A percentile compares a stretch with the other conserved stretches of the same genome.
Conservation (phyloP, 92 coral and sea anemone genomes). For the Heliopora coerulea region DNA sequence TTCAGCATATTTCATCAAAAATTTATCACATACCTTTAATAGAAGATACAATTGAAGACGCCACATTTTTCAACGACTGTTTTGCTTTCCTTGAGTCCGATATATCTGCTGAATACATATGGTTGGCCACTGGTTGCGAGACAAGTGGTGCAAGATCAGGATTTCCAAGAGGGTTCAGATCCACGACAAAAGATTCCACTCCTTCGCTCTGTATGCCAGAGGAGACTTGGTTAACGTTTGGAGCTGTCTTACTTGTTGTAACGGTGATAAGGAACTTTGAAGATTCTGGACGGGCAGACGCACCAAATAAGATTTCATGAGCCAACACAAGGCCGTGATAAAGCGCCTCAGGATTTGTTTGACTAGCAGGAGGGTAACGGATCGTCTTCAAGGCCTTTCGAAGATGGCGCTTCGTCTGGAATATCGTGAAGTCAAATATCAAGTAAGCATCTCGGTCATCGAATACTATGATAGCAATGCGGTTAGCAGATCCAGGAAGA, state of each 20-base stretch:
- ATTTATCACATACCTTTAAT: background rate
- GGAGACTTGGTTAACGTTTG: constrained; percentile 9
- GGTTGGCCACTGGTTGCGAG: background rate
- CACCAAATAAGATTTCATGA: constrained; percentile 37
- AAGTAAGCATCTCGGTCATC: constrained; percentile 28
- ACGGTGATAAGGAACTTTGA: constrained; percentile 22
- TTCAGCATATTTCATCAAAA: too few species aligned
- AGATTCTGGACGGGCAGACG: constrained; percentile 34
- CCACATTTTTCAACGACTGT: background rate
- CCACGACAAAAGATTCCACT: constrained; percentile 22
- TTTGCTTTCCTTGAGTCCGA: background rate
- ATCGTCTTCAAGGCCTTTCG: background rate
- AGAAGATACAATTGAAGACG: background rate
- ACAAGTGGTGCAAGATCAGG: background rate
- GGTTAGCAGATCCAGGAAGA: constrained; percentile 16
- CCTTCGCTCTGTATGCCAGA: constrained; percentile 28
- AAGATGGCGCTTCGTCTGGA: background rate
- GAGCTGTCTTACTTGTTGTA: background rate
- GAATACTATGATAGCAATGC: constrained; percentile 13
- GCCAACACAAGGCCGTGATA: constrained; percentile 28
- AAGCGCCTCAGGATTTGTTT: constrained; percentile 17
- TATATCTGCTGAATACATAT: constrained; percentile 4
- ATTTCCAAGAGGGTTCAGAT: constrained; percentile 3
- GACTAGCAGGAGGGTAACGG: constrained; percentile 1
- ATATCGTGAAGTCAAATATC: constrained; percentile 13